Evolutionary conservation across 2,888 invertebrate genomes (phyloP).

Genomic region (Drosophila monieri): DNA sequence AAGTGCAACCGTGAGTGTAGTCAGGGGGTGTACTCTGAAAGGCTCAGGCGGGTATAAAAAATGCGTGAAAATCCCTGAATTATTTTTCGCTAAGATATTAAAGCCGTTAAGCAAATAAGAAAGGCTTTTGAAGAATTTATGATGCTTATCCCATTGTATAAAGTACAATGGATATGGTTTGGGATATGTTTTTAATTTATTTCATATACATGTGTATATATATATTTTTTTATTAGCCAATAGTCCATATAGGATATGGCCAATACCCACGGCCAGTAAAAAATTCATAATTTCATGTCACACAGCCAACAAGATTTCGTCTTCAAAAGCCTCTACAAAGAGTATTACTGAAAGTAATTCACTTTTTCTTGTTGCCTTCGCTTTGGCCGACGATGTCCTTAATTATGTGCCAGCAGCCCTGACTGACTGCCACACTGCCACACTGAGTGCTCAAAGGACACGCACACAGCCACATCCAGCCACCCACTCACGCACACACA

Average conservation of each 20-base stretch:
- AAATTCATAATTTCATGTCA: neutral
- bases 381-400: slow-evolving; percentile 67
- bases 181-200: no score
- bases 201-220: no score
- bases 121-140: neutral
- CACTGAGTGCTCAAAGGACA: slow-evolving; percentile 63
- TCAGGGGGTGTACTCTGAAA: slow-evolving; percentile 31
- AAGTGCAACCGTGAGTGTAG: slow-evolving; percentile 47
- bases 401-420: slow-evolving; percentile 76
- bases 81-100: neutral
- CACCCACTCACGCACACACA: slow-evolving; percentile 24
- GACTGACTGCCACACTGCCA: slow-evolving; percentile 74
- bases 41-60: neutral
- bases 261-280: no score
- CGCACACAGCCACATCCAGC: slow-evolving; percentile 17
- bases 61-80: slow-evolving; percentile 9
- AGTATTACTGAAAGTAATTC: slow-evolving; percentile 27
- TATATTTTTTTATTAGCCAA: no score
- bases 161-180: no score
- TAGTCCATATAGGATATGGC: no score
- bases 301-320: neutral
- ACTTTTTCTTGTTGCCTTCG: slow-evolving; percentile 47
- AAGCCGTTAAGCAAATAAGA: neutral
- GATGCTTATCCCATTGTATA: no score
- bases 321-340: slow-evolving; percentile 8